phyloP scores from a whole-genome alignment of 2,797 vertebrate species.

The Sibirionetta formosa region DNA sequence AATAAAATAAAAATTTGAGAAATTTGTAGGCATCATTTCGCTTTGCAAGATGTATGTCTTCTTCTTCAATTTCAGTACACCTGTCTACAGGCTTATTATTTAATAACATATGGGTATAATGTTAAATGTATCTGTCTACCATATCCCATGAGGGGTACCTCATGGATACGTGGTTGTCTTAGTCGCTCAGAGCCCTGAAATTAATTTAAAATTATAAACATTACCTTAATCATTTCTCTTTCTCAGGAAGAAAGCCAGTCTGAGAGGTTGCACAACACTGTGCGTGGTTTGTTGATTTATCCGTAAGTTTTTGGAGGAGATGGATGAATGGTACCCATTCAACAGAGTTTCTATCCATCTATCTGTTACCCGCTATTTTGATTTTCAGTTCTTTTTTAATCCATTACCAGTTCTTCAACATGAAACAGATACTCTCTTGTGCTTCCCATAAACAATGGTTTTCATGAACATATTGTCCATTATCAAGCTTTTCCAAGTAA shows the following conservation, averaged over 20 bases:
- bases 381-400: background rate
- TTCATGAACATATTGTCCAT: background rate
- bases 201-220: background rate
- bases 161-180: background rate
- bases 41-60: background rate
- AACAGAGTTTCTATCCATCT: background rate
- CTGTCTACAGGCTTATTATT: background rate
- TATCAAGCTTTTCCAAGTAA: background rate
- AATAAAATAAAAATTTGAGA: background rate
- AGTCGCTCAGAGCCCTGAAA: background rate
- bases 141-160: background rate
- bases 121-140: background rate
- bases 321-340: background rate
- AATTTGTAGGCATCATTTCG: background rate
- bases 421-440: background rate
- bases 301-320: background rate
- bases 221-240: background rate
- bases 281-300: background rate
- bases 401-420: background rate
- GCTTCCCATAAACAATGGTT: background rate
- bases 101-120: too few relatives aligned
- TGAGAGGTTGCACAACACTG: background rate
- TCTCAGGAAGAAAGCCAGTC: background rate
- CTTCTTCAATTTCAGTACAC: background rate
- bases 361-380: background rate